Conservation (phyloP, 1,140 invertebrate species). For the Apis laboriosa region DNA sequence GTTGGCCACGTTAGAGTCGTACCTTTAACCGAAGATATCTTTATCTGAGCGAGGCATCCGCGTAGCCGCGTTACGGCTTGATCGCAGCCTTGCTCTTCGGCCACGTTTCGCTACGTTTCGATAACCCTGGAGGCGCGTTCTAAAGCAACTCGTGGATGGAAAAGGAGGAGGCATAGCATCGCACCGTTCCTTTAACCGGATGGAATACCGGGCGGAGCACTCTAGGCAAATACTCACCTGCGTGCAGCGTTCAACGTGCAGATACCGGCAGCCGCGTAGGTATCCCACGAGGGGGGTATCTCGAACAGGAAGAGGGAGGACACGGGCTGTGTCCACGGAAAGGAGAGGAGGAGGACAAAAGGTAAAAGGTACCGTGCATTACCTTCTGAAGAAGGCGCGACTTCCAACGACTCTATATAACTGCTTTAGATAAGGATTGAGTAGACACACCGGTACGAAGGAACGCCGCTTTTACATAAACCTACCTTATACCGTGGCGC, state of each 20-base stretch:
- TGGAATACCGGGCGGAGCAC: slow-evolving; percentile 58
- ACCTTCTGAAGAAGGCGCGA: slow-evolving; percentile 73
- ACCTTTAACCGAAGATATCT: slow-evolving; percentile 63
- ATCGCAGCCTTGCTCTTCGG: slow-evolving; percentile 53
- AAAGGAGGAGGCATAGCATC: background rate
- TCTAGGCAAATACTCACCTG: slow-evolving; percentile 56
- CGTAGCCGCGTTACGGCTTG: slow-evolving; percentile 61
- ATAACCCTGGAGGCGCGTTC: slow-evolving; percentile 59
- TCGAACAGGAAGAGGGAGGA: slow-evolving; percentile 31
- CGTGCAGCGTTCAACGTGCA: background rate
- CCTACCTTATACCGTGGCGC: slow-evolving; percentile 28
- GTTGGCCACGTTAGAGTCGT: slow-evolving; percentile 55
- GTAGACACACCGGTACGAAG: slow-evolving; percentile 65
- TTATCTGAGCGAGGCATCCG: slow-evolving; percentile 65
- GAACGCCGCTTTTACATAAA: slow-evolving; percentile 73
- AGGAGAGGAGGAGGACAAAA: slow-evolving; percentile 16
- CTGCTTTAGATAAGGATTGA: slow-evolving; percentile 74
- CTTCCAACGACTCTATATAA: slow-evolving; percentile 71
- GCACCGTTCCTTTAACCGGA: slow-evolving; percentile 21
- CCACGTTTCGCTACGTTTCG: slow-evolving; percentile 58
- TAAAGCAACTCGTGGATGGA: background rate
- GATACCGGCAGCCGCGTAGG: background rate
- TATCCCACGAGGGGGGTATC: slow-evolving; percentile 18
- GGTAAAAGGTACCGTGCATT: slow-evolving; percentile 60
- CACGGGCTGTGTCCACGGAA: slow-evolving; percentile 29